These are phyloP conservation scores for Acrossocheilus fasciatus DNA, from an alignment of 2,797 vertebrate genomes.

Conservation along the genomic window DNA sequence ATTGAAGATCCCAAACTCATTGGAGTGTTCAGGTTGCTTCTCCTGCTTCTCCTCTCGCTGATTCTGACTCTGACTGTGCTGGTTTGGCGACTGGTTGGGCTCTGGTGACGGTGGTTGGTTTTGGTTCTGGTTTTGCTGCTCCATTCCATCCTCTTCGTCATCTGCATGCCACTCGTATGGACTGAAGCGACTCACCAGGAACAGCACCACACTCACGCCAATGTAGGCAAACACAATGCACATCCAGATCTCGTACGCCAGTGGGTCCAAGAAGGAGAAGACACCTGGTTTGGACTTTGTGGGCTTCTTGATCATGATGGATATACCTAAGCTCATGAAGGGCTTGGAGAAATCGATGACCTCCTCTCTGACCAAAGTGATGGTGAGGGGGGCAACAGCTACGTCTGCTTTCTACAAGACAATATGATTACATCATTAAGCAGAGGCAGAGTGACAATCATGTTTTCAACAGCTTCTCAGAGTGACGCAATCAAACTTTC, in stretches of 20 bases:
- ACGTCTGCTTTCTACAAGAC: conserved; percentile 90
- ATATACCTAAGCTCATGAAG: conserved; percentile 96
- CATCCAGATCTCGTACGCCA: conserved; percentile 99
- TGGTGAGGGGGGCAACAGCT: conserved; percentile 94
- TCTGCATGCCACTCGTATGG: conserved; percentile 82
- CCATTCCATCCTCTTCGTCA: conserved; percentile 82
- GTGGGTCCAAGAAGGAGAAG: conserved; percentile 95
- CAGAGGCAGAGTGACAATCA: background rate
- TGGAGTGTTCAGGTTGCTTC: conserved; percentile 75
- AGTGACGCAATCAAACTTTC: conserved; percentile 27
- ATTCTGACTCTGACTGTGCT: conserved; percentile 70
- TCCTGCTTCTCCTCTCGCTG: conserved; percentile 74
- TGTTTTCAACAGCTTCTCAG: background rate
- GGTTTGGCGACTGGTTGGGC: conserved; percentile 66
- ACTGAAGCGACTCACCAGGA: conserved; percentile 88
- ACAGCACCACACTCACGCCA: conserved; percentile 95
- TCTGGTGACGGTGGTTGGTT: conserved; percentile 68
- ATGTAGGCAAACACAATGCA: conserved; percentile 99
- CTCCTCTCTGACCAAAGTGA: conserved; percentile 96
- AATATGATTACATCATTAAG: conserved; percentile 55
- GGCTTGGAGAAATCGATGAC: conserved; percentile 98
- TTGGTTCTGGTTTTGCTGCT: conserved; percentile 70
- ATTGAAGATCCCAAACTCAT: conserved; percentile 84
- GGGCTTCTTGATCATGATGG: conserved; percentile 98
- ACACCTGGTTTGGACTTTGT: conserved; percentile 97